phyloP scores from a whole-genome alignment of 2,797 vertebrate genomes.

The Myotis myotis region DNA sequence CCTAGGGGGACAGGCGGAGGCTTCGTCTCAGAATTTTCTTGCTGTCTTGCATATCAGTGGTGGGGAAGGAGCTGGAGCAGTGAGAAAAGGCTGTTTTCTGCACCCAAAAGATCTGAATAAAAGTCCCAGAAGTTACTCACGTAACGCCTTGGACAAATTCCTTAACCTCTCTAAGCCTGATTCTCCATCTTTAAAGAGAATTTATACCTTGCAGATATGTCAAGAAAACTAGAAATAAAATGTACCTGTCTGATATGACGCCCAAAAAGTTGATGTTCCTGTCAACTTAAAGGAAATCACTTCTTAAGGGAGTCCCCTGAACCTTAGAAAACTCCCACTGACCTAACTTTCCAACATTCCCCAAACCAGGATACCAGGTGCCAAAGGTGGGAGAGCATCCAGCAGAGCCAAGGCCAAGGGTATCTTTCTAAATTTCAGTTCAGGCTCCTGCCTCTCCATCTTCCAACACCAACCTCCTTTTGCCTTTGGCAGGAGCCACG shows the following conservation, averaged over 20 bases:
- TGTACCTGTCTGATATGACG: not conserved
- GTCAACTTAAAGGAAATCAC: not conserved
- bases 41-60: not conserved
- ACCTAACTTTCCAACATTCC: not conserved
- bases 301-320: not conserved
- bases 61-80: not conserved
- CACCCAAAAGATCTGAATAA: not conserved
- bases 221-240: slow-evolving; percentile 34
- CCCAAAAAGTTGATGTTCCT: not conserved
- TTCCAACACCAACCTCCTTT: not conserved
- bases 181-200: slow-evolving; percentile 5
- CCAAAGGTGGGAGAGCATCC: not conserved
- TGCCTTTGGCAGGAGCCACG: not conserved
- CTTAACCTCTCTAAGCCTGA: not conserved
- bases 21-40: not conserved
- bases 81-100: slow-evolving; percentile 2
- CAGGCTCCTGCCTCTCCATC: not conserved
- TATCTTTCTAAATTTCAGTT: not conserved
- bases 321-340: not conserved
- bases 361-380: not conserved
- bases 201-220: not conserved
- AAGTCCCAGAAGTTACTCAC: not conserved
- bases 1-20: not conserved
- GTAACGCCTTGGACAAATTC: not conserved
- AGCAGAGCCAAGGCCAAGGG: not conserved